Evolutionary conservation across 2,797 vertebrate species (phyloP), one percentile per base, ranked within the genome.

Genomic region (Gallinago nigripennis): DNA sequence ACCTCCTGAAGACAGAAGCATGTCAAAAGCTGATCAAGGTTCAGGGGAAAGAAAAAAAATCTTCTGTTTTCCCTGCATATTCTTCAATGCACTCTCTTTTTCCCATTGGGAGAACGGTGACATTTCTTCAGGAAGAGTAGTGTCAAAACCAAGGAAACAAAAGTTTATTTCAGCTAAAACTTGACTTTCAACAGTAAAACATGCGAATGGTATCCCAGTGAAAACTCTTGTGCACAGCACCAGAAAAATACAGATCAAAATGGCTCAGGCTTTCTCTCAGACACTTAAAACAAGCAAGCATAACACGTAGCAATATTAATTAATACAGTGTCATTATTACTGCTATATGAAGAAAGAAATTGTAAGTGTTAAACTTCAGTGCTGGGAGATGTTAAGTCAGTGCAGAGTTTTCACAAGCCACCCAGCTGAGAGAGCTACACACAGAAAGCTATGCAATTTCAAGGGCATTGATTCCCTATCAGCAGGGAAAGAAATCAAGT

Each of bases 1-100:
- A 88, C 15, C 33, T 83, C 61, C 31, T 82, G 64, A 89, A 94
- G 45, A 89, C 33, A 81, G 58, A 78, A 71, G 23, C 33, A 82
- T 50, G 51, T 83, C 69, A 87, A 85, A 70, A 87, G 25, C 15
- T 48, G 61, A 86, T 58, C 12, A 88, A 82, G 28, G 12, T 64
- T 70, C 30, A 16, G 51, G 14, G 8, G 15, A 8, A 19, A 57
- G 41, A n/a, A n/a, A 63, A n/a, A 24, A n/a, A 23, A 16, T 4
- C 16, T 50, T 79, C 5, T 70, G 2, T 41, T 28, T 45, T 81
- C 30, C 54, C 39, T 80, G 21, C 8, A 25, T 77, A 17, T 87
- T 89, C n/a, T 66, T 63, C 58, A 70, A 4, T 28, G 20, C 88
- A 39, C 8, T 63, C 6, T 35, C 33, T 45, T 84, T 80, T 56